Evolutionary conservation across 2,888 invertebrate species (phyloP).

Genomic region (Pheosia gnoma): DNA sequence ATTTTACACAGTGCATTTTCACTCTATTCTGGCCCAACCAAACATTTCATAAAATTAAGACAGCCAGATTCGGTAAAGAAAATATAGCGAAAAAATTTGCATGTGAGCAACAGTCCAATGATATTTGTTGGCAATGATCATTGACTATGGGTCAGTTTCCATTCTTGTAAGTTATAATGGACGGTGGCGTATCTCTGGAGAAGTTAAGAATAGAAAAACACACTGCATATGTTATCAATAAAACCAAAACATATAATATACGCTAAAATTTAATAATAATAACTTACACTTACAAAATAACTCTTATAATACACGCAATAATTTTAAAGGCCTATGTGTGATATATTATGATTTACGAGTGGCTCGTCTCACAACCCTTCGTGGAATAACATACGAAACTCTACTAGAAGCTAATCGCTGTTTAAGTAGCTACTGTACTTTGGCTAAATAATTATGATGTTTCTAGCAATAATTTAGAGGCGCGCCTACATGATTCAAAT

Average conservation of each 20-base stretch:
- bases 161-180: neutral
- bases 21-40: neutral
- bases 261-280: slow-evolving; percentile 28
- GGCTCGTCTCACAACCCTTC: slow-evolving; percentile 19
- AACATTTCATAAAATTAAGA: too few species aligned
- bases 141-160: neutral
- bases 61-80: too few species aligned
- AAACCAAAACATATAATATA: slow-evolving; percentile 18
- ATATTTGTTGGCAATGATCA: neutral
- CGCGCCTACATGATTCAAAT: neutral
- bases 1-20: neutral
- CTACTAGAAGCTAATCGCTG: neutral
- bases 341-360: slow-evolving; percentile 12
- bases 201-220: neutral
- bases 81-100: too few species aligned
- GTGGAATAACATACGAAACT: slow-evolving; percentile 1
- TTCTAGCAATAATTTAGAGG: neutral
- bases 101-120: neutral
- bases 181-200: neutral
- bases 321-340: slow-evolving; percentile 17
- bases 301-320: slow-evolving; percentile 28
- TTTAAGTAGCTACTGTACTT: slow-evolving; percentile 1
- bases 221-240: slow-evolving; percentile 2
- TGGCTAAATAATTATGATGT: neutral
- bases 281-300: slow-evolving; percentile 20